phyloP scores from a whole-genome alignment of 92 coral and sea anemone genomes.

The Desmophyllum pertusum region DNA sequence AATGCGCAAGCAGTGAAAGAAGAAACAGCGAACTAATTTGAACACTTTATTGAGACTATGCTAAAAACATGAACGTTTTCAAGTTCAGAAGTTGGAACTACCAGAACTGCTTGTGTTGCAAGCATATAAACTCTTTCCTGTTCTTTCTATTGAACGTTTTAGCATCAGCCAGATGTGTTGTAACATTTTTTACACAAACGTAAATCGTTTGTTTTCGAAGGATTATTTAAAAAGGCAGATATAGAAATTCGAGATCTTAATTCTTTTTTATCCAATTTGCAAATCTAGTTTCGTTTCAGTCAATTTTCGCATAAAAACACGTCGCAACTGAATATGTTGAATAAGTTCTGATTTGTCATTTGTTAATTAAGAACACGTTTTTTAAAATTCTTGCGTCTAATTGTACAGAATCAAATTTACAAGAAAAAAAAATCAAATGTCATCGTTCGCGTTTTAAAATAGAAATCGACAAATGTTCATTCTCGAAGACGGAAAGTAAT shows the following conservation, averaged over 20 bases:
- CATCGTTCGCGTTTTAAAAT: constrained; percentile 12
- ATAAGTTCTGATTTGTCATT: constrained; percentile 12
- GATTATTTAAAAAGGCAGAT: constrained; percentile 29
- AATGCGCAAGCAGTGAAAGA: constrained; percentile 6
- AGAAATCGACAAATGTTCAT: constrained; percentile 21
- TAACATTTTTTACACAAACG: constrained; percentile 23
- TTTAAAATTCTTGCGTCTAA: constrained; percentile 19
- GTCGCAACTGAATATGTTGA: constrained; percentile 9
- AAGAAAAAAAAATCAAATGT: background rate
- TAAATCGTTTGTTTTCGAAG: constrained; percentile 18
- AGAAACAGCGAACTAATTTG: constrained; percentile 11
- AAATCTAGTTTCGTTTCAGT: background rate
- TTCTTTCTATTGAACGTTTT: background rate
- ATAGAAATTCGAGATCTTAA: constrained; percentile 6
- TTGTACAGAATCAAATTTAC: constrained; percentile 27
- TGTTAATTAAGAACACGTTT: constrained; percentile 29
- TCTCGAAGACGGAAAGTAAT: constrained; percentile 24
- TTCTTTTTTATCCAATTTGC: background rate
- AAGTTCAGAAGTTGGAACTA: background rate
- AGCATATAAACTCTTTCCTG: too few species aligned
- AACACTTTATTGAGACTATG: background rate
- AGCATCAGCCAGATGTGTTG: background rate
- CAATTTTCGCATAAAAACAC: constrained; percentile 7
- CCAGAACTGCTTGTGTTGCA: background rate
- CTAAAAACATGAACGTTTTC: background rate